Base-by-base conservation (phyloP, 2,888 invertebrate genomes). In the Cephus nigrinus region DNA sequence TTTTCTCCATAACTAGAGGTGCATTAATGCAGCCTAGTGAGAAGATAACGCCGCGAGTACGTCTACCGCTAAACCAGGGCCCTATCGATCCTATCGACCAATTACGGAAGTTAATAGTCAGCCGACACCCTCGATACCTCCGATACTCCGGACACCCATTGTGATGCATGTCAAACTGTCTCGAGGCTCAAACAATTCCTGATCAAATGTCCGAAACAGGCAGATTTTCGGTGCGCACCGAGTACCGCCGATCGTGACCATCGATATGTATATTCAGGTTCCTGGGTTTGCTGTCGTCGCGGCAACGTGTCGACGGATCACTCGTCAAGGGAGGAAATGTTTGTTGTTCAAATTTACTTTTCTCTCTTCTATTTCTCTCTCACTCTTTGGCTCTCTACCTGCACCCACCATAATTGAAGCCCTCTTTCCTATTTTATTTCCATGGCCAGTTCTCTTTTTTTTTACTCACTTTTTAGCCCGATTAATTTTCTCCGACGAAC, bases 1-100 rank as follows among this genome's bases (percentile, higher is more conserved):
- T 90, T 90, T 87, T 87, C 86, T 86, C 85, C 86, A 87, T 88
- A 88, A 87, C 86, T 85, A 81, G 84, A 85, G 86, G 84, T 87
- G 85, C 86, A 87, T 88, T 89, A 88, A 89, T 86, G 89, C 88
- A 86, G 83, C 86, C 86, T 85, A 86, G 84, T 84, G 87, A 85
- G 85, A 88, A 88, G 89, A 90, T 89, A 90, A 89, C 88, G 84
- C 83, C 77, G 85, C 81, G 82, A 81, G 80, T 74, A 72, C 75
- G 71, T 75, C 77, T 77, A 78, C 40, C 74, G 32, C 35, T 12
- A 12, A 12, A 35, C 36, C 32, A 31, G 33, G 35, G 35, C 35
- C 81, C 81, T 84, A 87, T 88, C 86, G 88, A 88, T 86, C 84
- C 80, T 81, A 83, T 84, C 81, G 82, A 75, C 81, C 85, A 83